These are phyloP conservation scores for Melanotaenia parkinsoni DNA, from an alignment of 2,797 vertebrate genomes.

Conservation along the genomic window DNA sequence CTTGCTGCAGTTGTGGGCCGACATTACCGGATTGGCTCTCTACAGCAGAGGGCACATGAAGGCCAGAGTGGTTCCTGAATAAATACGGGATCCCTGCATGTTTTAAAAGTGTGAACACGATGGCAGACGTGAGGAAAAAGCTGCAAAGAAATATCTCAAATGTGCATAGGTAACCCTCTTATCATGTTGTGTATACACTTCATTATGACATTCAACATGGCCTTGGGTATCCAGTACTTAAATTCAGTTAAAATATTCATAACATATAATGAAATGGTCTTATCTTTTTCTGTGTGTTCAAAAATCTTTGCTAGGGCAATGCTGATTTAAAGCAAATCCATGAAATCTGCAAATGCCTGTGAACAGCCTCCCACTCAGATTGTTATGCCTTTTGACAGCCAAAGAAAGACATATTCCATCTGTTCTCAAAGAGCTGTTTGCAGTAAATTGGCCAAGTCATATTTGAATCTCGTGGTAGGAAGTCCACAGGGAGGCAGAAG, in stretches of 20 bases:
- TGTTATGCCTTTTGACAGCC: constrained; percentile 53
- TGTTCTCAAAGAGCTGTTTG: constrained; percentile 56
- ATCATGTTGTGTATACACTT: constrained; percentile 42
- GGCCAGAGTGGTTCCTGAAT: constrained; percentile 48
- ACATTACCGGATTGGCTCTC: constrained; percentile 24
- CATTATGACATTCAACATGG: constrained; percentile 25
- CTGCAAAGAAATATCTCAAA: constrained; percentile 16
- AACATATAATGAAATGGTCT: constrained; percentile 47
- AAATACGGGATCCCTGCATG: constrained; percentile 56
- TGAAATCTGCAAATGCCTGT: constrained; percentile 53
- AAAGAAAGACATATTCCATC: constrained; percentile 52
- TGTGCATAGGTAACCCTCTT: constrained; percentile 37
- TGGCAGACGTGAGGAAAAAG: constrained; percentile 12
- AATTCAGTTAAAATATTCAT: constrained; percentile 49
- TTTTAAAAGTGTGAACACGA: constrained; percentile 35
- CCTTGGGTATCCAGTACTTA: constrained; percentile 19
- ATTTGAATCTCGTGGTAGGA: constrained; percentile 51
- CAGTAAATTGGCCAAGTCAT: constrained; percentile 55
- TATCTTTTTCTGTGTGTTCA: constrained; percentile 31
- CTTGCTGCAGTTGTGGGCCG: constrained; percentile 46
- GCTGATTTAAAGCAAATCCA: constrained; percentile 39
- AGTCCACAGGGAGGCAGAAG: constrained; percentile 51
- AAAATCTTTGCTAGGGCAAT: constrained; percentile 34
- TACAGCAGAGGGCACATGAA: constrained; percentile 54
- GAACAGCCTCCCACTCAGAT: constrained; percentile 54